Evolutionary conservation across 2,888 invertebrate genomes (phyloP), one percentile per base, ranked within the genome.

Genomic region (Pemphredon lugubris): DNA sequence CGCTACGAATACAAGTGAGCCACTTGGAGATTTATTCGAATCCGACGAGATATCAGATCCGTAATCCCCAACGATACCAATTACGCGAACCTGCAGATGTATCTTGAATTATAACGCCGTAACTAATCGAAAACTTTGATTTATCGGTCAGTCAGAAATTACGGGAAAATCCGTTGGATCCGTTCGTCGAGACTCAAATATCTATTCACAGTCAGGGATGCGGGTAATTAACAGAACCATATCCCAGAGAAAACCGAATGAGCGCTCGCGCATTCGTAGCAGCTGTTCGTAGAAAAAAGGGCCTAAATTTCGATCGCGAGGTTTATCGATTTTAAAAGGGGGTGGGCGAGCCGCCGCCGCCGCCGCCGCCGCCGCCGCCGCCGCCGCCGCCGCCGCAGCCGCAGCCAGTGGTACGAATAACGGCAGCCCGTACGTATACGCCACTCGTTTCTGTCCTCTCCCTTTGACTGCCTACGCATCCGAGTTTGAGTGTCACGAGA

Each of bases 1-100:
- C n/a, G n/a, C n/a, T n/a, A n/a, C n/a, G n/a, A n/a, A 16, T 42
- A 11, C 18, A 21, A 20, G 14, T n/a, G 42, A 20, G 53, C 39
- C 30, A 13, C 45, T 32, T 48, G 0, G 21, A 37, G 34, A 67
- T 61, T 67, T 67, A 67, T 63, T 55, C 55, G 11, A 61, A 61
- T 55, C 54, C 53, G 55, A 61, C 42, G 55, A 61, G 63, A 67
- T 50, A 39, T 4, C 34, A 55, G 37, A 26, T 9, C 26, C 53
- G 26, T 60, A 42, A 66, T 47, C 40, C 26, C 9, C 20, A 42
- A 9, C 53, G 39, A 7, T 21, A 40, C 47, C 59, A 53, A 66
- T 59, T 59, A 53, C 53, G 53, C 16, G 53, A 48, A 40, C n/a
- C 23, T 9, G 20, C 5, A 26, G 45, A 48, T 48, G n/a, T n/a